phyloP scores from a whole-genome alignment of 2,113 vertebrate species.

The Leiothrix lutea region DNA sequence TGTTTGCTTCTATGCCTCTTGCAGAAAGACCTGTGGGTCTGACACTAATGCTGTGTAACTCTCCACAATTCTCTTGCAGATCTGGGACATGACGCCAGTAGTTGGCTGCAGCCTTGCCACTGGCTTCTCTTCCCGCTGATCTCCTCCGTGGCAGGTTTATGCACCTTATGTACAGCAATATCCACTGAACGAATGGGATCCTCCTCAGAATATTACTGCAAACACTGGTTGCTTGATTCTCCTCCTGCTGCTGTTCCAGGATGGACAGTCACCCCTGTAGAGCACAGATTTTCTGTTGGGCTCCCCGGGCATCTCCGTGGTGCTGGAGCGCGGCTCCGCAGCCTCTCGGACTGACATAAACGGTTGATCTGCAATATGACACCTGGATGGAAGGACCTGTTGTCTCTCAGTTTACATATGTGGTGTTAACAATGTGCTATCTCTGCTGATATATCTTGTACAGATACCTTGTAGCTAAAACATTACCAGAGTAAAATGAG shows the following conservation, averaged over 20 bases:
- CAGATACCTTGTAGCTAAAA: slow-evolving; percentile 25
- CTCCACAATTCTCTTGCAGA: slow-evolving; percentile 72
- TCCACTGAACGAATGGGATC: slow-evolving; percentile 7
- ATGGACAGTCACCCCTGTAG: slow-evolving; percentile 27
- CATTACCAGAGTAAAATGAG: neutral
- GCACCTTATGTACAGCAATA: slow-evolving; percentile 49
- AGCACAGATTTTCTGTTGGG: slow-evolving; percentile 24
- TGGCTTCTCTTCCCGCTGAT: slow-evolving; percentile 88
- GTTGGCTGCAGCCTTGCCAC: slow-evolving; percentile 93
- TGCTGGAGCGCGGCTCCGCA: neutral
- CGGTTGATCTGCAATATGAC: neutral
- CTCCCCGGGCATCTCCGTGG: neutral
- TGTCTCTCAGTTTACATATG: slow-evolving; percentile 12
- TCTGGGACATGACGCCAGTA: slow-evolving; percentile 97
- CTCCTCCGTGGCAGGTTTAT: neutral
- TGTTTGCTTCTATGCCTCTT: neutral
- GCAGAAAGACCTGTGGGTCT: neutral
- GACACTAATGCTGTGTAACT: neutral
- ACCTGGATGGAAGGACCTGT: neutral
- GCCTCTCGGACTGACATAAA: neutral
- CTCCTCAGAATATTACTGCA: slow-evolving; percentile 48
- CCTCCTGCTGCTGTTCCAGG: slow-evolving; percentile 43
- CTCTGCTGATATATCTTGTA: slow-evolving; percentile 60
- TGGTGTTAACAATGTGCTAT: slow-evolving; percentile 53
- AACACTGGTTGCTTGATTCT: slow-evolving; percentile 62